A percentile compares a stretch with the other conserved stretches of the same genome.
Conservation (phyloP, 2,888 invertebrate species). For the Drosophila neotestacea region DNA sequence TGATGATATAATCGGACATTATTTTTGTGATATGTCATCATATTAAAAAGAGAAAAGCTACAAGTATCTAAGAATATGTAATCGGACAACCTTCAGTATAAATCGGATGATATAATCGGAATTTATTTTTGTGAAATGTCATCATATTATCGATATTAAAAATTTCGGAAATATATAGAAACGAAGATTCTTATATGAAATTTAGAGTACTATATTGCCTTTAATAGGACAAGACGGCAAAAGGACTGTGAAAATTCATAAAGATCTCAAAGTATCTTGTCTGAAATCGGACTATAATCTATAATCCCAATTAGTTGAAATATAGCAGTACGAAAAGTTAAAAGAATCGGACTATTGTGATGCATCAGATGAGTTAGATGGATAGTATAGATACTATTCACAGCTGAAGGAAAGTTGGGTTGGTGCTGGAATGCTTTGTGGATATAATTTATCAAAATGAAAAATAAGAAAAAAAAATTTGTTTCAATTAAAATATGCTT, state of each 20-base stretch:
- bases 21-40: too few species aligned
- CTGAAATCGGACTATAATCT: not conserved
- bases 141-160: not conserved
- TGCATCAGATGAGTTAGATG: not conserved
- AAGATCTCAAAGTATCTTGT: too few species aligned
- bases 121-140: too few species aligned
- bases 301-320: too few species aligned
- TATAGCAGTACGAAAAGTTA: not conserved
- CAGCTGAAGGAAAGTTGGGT: slow-evolving; percentile 1
- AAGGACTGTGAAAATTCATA: too few species aligned
- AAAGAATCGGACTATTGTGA: not conserved
- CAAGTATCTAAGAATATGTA: not conserved
- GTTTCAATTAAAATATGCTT: slow-evolving; percentile 38
- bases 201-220: too few species aligned
- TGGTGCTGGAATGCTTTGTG: not conserved
- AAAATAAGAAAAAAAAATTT: slow-evolving; percentile 15
- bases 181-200: too few species aligned
- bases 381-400: not conserved
- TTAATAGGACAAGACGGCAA: too few species aligned
- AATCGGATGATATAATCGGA: not conserved
- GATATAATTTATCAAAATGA: slow-evolving; percentile 15
- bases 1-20: too few species aligned
- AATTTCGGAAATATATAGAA: not conserved
- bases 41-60: too few species aligned
- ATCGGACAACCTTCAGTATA: not conserved